Evolutionary conservation across 2,113 vertebrate genomes (phyloP).

Genomic region (Muscicapa adusta): DNA sequence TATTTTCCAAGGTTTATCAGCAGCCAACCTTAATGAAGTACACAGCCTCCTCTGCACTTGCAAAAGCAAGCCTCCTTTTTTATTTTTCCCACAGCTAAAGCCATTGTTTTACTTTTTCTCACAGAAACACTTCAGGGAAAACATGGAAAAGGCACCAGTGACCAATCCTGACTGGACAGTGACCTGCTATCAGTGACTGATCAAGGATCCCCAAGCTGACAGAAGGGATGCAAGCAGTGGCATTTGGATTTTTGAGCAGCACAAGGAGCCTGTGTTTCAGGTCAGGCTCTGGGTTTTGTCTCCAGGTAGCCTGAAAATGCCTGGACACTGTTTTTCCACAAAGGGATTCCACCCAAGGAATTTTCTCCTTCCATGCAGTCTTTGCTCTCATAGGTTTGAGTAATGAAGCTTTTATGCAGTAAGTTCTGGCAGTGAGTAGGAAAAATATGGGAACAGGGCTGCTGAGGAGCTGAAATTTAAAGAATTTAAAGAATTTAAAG

Average conservation of each 20-base stretch:
- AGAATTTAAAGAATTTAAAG: neutral
- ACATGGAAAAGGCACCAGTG: neutral
- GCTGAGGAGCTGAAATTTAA: neutral
- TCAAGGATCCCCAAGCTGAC: accelerated
- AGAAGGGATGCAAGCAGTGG: neutral
- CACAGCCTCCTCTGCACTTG: neutral
- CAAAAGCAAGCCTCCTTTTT: neutral
- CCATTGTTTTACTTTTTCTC: slow-evolving; percentile 6
- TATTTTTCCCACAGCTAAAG: neutral
- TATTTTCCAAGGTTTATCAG: neutral
- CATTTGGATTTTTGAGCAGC: neutral
- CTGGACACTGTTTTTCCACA: neutral
- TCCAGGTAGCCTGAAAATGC: neutral
- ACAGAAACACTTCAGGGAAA: neutral
- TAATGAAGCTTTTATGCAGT: neutral
- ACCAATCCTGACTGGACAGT: neutral
- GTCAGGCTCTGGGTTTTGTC: neutral
- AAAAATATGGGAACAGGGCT: neutral
- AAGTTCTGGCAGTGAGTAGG: neutral
- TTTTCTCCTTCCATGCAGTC: accelerated
- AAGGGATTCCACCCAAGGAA: neutral
- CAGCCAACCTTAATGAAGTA: neutral
- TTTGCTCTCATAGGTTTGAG: neutral
- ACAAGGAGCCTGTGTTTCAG: neutral
- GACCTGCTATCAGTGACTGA: neutral